phyloP scores from a whole-genome alignment of 2,888 invertebrate species.

The Orchesellides sinensis region DNA sequence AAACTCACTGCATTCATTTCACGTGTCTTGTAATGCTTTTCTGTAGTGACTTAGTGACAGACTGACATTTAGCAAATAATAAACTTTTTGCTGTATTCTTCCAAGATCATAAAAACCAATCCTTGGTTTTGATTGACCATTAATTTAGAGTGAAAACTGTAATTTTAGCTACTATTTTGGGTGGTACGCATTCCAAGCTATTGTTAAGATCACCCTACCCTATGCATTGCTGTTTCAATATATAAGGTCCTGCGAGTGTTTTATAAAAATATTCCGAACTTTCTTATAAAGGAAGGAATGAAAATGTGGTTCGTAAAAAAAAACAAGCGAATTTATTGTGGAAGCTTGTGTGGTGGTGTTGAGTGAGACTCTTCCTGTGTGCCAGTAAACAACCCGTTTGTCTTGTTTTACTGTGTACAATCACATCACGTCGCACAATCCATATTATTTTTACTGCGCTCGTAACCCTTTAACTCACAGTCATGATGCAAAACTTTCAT shows the following conservation, averaged over 20 bases:
- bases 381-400: slow-evolving; percentile 1
- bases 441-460: background rate
- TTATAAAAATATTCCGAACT: background rate
- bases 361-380: slow-evolving; percentile 3
- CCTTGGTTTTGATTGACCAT: slow-evolving; percentile 23
- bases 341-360: slow-evolving; percentile 5
- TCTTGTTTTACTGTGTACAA: background rate
- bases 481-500: background rate
- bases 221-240: no score
- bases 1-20: no score
- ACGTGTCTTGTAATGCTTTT: background rate
- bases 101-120: slow-evolving; percentile 11
- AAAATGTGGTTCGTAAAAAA: background rate
- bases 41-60: background rate
- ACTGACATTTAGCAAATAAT: slow-evolving; percentile 34
- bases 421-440: background rate
- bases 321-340: slow-evolving; percentile 5
- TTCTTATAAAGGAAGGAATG: background rate
- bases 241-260: no score
- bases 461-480: background rate
- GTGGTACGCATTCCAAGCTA: no score
- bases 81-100: slow-evolving; percentile 10
- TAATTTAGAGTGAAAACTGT: slow-evolving; percentile 13
- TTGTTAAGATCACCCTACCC: no score
- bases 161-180: no score